A percentile compares a stretch with the other conserved stretches of the same genome.
Evolutionary conservation across 2,888 invertebrate species (phyloP).

Genomic region (Lasioglossum leucozonium): DNA sequence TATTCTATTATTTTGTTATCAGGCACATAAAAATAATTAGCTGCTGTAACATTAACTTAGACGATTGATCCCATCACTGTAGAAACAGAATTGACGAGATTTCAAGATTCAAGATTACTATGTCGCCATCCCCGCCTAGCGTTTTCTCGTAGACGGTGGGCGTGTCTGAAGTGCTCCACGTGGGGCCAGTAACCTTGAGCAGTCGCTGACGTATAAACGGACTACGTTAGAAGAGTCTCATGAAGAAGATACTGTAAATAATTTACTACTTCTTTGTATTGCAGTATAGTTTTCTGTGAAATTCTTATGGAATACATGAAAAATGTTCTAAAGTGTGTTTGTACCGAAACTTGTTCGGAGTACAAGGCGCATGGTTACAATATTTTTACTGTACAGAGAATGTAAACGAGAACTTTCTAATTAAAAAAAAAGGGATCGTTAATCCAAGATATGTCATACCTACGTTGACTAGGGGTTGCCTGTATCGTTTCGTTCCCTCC

Average conservation of each 20-base stretch:
- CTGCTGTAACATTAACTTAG: neutral
- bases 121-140: neutral
- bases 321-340: neutral
- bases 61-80: neutral
- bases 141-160: conserved; percentile 4
- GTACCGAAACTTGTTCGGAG: neutral
- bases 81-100: neutral
- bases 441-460: conserved; percentile 71
- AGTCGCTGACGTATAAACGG: neutral
- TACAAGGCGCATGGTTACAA: neutral
- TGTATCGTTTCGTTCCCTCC: conserved; percentile 77
- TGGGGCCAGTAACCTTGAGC: conserved; percentile 11
- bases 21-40: too few species aligned
- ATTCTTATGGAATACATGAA: neutral
- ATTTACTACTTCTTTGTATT: neutral
- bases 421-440: conserved; percentile 25
- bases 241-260: neutral
- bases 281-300: neutral
- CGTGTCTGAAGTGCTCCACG: neutral
- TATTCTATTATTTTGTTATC: too few species aligned
- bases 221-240: neutral
- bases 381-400: neutral
- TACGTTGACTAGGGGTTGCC: conserved; percentile 77
- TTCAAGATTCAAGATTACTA: neutral
- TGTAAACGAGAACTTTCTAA: conserved; percentile 6